Base-by-base conservation (phyloP, 2,797 vertebrate species). In the Nasua narica region DNA sequence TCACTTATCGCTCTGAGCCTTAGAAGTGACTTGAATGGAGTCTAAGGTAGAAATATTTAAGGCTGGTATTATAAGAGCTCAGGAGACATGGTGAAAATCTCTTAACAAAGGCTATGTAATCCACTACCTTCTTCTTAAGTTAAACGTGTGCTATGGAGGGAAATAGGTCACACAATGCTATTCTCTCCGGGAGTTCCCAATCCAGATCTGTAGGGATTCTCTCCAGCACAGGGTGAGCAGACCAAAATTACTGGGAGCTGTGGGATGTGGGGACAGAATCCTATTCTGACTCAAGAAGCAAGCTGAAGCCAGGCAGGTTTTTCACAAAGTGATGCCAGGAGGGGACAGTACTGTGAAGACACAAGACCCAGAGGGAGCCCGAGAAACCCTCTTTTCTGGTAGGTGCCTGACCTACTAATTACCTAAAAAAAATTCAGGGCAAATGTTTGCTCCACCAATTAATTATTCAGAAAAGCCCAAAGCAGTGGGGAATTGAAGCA, bases 341-440 rank as follows among this genome's bases (percentile, higher is more conserved):
- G 46, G 35, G 60, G 19, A 48, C 19, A 21, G n/a, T 21, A 69
- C 58, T 25, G 16, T 32, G 46, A 96, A 81, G 56, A 50, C 43
- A n/a, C 3, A 29, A 43, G 67, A 62, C 77, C 50, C 81, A 77
- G 83, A 84, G 52, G 87, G 81, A 90, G 65, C 50, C 89, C 50
- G 82, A 23, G 27, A 94, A 82, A 87, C 48, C 54, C 29, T 91
- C 65, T 62, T 92, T 94, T 54, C 79, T 70, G 15, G 86, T 72
- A 77, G 92, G 35, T 35, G 9, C 77, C 83, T 95, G 94, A 88
- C 90, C 96, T 97, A 95, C 91, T 91, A 96, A 96, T 87, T 94
- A 96, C 67, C 70, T 95, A 54, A 11, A 32, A 11, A 29, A 88
- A 87, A 83, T 93, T 58, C 92, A 95, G 95, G 93, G 58, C 83